Conservation (phyloP, 2,113 vertebrate genomes). For the Rhagologus leucostigma region DNA sequence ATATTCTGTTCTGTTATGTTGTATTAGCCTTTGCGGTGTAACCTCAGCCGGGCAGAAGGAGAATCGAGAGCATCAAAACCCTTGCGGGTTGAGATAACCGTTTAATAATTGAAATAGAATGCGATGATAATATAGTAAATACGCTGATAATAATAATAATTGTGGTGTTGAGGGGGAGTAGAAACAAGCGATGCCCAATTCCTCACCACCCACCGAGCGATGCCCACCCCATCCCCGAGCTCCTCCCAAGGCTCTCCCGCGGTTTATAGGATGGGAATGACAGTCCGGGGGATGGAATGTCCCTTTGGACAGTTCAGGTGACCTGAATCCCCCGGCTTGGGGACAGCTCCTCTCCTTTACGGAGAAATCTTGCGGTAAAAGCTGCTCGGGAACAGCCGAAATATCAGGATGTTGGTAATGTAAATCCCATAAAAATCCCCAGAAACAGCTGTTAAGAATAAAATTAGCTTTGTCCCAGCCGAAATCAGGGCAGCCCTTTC, state of each 20-base stretch:
- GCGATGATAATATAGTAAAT: too few species aligned
- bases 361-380: rapidly evolving
- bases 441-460: rapidly evolving
- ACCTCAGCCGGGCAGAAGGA: background rate
- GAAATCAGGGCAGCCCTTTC: background rate
- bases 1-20: rapidly evolving
- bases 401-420: rapidly evolving
- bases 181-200: background rate
- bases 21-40: rapidly evolving
- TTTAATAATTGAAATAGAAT: too few species aligned
- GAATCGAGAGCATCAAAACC: background rate
- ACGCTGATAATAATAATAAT: too few species aligned
- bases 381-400: background rate
- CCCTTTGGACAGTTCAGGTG: rapidly evolving
- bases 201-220: background rate
- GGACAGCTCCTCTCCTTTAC: background rate
- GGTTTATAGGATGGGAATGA: rapidly evolving
- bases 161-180: background rate
- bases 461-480: background rate
- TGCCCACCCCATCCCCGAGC: background rate
- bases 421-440: background rate
- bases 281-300: rapidly evolving
- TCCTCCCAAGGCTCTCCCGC: background rate
- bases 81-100: too few species aligned
- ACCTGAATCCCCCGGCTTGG: background rate